Evolutionary conservation across 2,888 invertebrate genomes (phyloP).

Genomic region (Beris chalybata): DNA sequence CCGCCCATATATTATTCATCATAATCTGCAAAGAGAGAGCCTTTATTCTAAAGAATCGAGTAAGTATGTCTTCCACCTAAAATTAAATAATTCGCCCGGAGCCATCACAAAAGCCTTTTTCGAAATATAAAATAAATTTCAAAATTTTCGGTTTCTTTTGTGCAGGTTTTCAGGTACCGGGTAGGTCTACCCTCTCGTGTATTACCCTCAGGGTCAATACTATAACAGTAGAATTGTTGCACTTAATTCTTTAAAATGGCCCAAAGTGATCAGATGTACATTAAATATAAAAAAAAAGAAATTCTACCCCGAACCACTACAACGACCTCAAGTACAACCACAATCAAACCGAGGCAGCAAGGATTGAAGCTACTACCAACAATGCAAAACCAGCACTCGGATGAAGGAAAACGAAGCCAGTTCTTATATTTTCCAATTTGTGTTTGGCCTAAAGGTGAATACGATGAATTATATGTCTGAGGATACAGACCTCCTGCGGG

Average conservation of each 20-base stretch:
- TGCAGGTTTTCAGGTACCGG: slow-evolving; percentile 3
- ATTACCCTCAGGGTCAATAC: slow-evolving; percentile 23
- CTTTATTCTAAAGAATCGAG: no score
- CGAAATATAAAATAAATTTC: slow-evolving; percentile 21
- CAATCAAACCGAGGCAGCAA: slow-evolving; percentile 4
- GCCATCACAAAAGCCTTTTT: slow-evolving; percentile 20
- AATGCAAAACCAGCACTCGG: slow-evolving; percentile 29
- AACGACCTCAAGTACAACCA: neutral
- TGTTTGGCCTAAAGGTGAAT: slow-evolving; percentile 42
- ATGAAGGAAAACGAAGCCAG: slow-evolving; percentile 42
- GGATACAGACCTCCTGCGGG: slow-evolving; percentile 38
- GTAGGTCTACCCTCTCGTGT: slow-evolving; percentile 3
- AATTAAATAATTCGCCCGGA: slow-evolving; percentile 20
- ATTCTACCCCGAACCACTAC: no score
- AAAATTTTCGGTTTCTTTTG: slow-evolving; percentile 22
- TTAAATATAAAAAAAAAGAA: neutral
- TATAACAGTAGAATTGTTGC: slow-evolving; percentile 32
- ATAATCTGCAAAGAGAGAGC: no score
- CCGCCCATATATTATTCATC: no score
- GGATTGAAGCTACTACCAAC: slow-evolving; percentile 27
- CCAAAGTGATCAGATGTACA: slow-evolving; percentile 17
- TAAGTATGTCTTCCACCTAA: neutral
- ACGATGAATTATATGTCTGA: slow-evolving; percentile 45
- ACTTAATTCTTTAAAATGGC: slow-evolving; percentile 34
- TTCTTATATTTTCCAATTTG: slow-evolving; percentile 46